Conservation (phyloP, 2,888 invertebrate species). For the Stenurella melanura region DNA sequence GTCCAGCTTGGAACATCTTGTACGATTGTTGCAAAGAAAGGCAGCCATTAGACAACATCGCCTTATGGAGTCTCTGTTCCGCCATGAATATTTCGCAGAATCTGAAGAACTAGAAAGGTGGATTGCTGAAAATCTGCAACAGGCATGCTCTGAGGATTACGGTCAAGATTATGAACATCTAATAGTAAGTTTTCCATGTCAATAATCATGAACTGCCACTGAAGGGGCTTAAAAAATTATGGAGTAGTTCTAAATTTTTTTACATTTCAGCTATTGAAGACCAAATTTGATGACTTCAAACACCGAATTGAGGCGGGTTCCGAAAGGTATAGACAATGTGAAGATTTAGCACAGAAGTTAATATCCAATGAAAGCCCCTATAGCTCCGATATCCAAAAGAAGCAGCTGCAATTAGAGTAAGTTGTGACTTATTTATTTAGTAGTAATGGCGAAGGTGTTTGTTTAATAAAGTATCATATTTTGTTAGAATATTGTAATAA, state of each 20-base stretch:
- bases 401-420: conserved; percentile 91
- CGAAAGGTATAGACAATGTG: conserved; percentile 93
- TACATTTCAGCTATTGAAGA: conserved; percentile 81
- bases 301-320: conserved; percentile 92
- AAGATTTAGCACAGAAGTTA: conserved; percentile 91
- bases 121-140: conserved; percentile 93
- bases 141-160: conserved; percentile 93
- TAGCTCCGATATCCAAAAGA: conserved; percentile 87
- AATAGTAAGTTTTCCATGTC: conserved; percentile 74
- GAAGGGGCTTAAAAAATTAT: neutral
- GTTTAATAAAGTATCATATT: neutral
- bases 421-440: conserved; percentile 53
- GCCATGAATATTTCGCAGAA: conserved; percentile 93
- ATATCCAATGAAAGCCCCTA: conserved; percentile 90
- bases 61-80: conserved; percentile 91
- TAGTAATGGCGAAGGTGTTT: neutral
- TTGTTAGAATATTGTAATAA: neutral
- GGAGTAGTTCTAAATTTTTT: neutral
- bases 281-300: conserved; percentile 95
- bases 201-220: neutral
- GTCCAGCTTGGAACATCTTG: conserved; percentile 84
- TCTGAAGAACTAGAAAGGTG: conserved; percentile 92
- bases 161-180: conserved; percentile 96
- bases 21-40: conserved; percentile 86
- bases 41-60: conserved; percentile 88